Conservation (phyloP, 1,140 invertebrate genomes). For the Zaprionus davidi region DNA sequence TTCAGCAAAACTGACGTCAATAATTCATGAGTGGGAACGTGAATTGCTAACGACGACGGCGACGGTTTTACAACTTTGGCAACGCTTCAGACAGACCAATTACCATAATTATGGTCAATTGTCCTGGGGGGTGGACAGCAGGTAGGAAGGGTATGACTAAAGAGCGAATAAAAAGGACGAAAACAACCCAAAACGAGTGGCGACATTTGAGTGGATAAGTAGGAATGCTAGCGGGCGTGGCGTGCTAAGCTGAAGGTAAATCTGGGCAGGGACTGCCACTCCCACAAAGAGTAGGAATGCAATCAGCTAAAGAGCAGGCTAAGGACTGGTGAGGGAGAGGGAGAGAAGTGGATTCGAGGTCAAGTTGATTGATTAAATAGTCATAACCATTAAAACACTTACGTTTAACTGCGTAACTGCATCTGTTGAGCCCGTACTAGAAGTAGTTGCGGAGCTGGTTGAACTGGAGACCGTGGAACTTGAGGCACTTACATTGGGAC, state of each 20-base stretch:
- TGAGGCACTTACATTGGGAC: constrained; percentile 68
- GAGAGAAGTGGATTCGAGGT: not conserved
- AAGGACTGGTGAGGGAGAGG: constrained; percentile 14
- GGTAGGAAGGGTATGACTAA: not conserved
- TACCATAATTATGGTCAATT: constrained; percentile 34
- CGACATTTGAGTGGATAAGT: not conserved
- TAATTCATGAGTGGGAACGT: constrained; percentile 15
- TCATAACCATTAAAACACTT: constrained; percentile 44
- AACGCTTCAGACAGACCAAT: constrained; percentile 13
- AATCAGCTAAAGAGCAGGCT: constrained; percentile 44
- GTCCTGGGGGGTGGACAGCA: not conserved
- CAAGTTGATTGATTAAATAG: not conserved
- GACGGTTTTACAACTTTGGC: constrained; percentile 2
- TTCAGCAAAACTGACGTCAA: constrained; percentile 20
- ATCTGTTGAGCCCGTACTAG: constrained; percentile 21
- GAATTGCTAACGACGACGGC: not conserved
- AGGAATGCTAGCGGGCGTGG: not conserved
- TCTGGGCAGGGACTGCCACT: not conserved
- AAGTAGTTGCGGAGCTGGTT: not conserved
- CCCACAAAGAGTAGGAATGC: constrained; percentile 9
- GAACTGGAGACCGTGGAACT: constrained; percentile 27
- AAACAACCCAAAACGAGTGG: not conserved
- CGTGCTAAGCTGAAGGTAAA: not conserved
- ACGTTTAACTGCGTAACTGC: constrained; percentile 62
- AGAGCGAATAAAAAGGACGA: not conserved